Evolutionary conservation across 2,113 vertebrate species (phyloP).

Genomic region (Noctilio leporinus): DNA sequence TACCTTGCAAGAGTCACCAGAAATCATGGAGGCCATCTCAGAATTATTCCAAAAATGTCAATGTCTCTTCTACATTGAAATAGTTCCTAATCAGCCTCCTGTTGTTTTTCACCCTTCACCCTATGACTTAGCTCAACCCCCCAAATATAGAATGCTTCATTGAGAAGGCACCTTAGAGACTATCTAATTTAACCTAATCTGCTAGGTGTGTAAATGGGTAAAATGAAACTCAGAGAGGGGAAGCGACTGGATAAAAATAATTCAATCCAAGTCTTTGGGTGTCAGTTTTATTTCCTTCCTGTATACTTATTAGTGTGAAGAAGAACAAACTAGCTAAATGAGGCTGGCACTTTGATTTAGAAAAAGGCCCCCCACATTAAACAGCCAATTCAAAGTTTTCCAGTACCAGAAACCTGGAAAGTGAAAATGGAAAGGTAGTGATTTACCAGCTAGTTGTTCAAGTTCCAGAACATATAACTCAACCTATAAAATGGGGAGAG

Average conservation of each 20-base stretch:
- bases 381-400: background rate
- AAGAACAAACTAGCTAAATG: background rate
- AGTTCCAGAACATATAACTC: background rate
- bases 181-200: background rate
- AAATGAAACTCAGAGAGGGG: background rate
- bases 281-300: background rate
- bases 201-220: background rate
- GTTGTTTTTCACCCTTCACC: background rate
- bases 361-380: background rate
- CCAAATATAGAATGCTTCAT: background rate
- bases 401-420: background rate
- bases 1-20: background rate
- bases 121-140: background rate
- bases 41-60: background rate
- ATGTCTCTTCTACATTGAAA: background rate
- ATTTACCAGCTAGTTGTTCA: background rate
- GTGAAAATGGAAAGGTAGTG: background rate
- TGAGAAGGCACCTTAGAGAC: background rate
- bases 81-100: background rate
- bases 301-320: background rate
- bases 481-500: background rate
- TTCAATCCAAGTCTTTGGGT: rapidly evolving
- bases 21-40: background rate
- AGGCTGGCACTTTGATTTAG: background rate
- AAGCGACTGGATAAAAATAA: background rate